These are phyloP conservation scores for Dipodomys merriami DNA, from an alignment of 2,113 vertebrate species.

Conservation along the genomic window DNA sequence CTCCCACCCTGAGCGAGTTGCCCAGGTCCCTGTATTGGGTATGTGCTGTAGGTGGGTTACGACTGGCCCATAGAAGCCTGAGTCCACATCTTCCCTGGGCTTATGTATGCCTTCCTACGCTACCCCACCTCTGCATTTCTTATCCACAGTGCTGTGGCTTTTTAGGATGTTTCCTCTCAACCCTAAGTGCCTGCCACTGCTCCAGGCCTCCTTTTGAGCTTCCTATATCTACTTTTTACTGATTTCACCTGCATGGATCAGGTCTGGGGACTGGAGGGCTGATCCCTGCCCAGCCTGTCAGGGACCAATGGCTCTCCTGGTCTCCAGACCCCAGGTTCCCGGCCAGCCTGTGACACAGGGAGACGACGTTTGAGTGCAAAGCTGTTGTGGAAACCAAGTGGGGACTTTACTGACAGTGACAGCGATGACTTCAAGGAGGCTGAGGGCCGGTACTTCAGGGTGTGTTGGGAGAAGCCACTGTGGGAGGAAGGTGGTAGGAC, in stretches of 20 bases:
- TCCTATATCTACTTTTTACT: background rate
- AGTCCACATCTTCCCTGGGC: background rate
- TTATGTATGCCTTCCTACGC: accelerated
- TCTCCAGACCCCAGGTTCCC: slow-evolving; percentile 46
- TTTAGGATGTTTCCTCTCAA: background rate
- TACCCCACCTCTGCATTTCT: background rate
- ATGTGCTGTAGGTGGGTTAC: background rate
- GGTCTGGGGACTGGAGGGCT: accelerated
- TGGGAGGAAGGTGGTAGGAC: accelerated
- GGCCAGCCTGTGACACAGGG: slow-evolving; percentile 86
- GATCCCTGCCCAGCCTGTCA: background rate
- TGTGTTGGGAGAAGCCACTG: slow-evolving; percentile 56
- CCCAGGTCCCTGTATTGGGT: background rate
- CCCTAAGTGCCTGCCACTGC: background rate
- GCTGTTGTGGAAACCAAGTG: slow-evolving; percentile 83
- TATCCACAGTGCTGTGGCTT: background rate
- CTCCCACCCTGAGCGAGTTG: background rate
- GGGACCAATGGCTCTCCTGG: background rate
- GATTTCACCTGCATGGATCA: background rate
- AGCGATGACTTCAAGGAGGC: slow-evolving; percentile 86
- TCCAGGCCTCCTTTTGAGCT: background rate
- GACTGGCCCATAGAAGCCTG: background rate
- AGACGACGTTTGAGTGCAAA: slow-evolving; percentile 63
- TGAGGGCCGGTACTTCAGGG: slow-evolving; percentile 89
- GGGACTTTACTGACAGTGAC: slow-evolving; percentile 88